Evolutionary conservation across 2,888 invertebrate genomes (phyloP).

Genomic region (Ophioninae sp.): DNA sequence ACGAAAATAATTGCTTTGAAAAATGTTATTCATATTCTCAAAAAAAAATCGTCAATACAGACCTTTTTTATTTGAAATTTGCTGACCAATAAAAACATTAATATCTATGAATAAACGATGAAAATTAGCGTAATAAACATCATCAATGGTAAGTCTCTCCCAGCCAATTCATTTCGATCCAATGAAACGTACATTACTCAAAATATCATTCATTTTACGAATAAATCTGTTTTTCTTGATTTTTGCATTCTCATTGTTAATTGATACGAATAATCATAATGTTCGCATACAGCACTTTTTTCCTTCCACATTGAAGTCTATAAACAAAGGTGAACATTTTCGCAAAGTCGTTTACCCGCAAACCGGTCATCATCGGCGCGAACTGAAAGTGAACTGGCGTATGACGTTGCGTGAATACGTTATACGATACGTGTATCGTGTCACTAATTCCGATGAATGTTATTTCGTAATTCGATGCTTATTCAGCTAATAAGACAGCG

Average conservation of each 20-base stretch:
- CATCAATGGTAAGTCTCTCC: not conserved
- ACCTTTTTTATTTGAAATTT: not conserved
- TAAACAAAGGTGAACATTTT: not conserved
- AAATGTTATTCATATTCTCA: not conserved
- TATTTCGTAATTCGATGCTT: slow-evolving; percentile 2
- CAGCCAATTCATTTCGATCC: not conserved
- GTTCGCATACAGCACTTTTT: not conserved
- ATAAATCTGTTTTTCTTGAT: not conserved
- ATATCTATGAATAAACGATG: not conserved
- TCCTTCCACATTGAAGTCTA: not conserved
- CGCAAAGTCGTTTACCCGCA: not conserved
- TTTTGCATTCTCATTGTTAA: not conserved
- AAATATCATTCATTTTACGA: not conserved
- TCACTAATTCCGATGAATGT: slow-evolving; percentile 24
- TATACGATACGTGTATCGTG: slow-evolving; percentile 22
- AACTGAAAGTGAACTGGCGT: not conserved
- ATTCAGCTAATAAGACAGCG: not conserved
- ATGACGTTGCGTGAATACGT: slow-evolving; percentile 18
- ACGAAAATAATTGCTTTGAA: not conserved
- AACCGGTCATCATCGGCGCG: not conserved
- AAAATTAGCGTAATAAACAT: not conserved
- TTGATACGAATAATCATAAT: not conserved
- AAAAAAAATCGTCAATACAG: not conserved
- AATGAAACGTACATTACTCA: not conserved
- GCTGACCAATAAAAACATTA: not conserved